phyloP scores from a whole-genome alignment of 2,113 vertebrate genomes.

The Lepidothrix coronata region DNA sequence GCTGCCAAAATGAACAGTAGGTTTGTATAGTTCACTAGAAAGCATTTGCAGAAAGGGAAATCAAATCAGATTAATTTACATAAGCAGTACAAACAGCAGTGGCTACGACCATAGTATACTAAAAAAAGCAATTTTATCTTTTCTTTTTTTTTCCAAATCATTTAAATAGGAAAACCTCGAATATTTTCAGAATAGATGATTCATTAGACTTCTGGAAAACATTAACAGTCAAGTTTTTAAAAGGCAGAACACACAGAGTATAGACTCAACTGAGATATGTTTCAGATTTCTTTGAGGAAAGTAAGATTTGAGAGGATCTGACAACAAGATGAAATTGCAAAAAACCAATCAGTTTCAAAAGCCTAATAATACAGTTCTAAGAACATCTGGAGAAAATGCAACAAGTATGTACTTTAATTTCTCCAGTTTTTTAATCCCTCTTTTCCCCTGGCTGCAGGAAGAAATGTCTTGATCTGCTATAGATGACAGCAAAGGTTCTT shows the following conservation, averaged over 20 bases:
- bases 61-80: background rate
- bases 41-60: background rate
- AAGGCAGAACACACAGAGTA: background rate
- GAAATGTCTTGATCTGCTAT: background rate
- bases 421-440: background rate
- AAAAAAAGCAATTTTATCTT: background rate
- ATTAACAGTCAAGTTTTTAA: background rate
- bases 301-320: background rate
- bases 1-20: background rate
- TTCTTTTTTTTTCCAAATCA: background rate
- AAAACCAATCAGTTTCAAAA: background rate
- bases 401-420: background rate
- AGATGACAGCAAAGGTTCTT: background rate
- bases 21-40: background rate
- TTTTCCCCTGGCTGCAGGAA: background rate
- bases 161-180: background rate
- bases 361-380: background rate
- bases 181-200: conserved; percentile 9
- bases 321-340: background rate
- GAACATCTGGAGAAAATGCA: background rate
- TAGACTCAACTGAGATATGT: background rate
- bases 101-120: background rate
- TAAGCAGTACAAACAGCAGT: background rate
- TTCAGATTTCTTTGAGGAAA: background rate
- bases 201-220: background rate